Conservation (phyloP, 2,888 invertebrate genomes). For the Boloria selene region DNA sequence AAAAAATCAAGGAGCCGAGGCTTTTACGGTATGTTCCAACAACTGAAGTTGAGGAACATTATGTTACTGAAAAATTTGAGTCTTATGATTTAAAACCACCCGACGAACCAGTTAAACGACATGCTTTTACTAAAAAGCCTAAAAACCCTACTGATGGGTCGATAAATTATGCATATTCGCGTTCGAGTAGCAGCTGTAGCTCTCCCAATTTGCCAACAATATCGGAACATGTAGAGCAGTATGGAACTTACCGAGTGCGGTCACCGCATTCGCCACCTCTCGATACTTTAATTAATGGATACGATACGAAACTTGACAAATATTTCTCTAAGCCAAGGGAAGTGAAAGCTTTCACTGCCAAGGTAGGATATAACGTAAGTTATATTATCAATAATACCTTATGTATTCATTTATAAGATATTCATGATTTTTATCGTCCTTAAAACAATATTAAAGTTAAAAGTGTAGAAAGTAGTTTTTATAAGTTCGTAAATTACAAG, state of each 20-base stretch:
- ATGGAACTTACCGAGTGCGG: conserved; percentile 65
- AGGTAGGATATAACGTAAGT: conserved; percentile 54
- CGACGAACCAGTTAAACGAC: conserved; percentile 64
- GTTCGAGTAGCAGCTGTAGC: conserved; percentile 74
- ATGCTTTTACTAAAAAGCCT: conserved; percentile 70
- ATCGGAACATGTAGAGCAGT: conserved; percentile 71
- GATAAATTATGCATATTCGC: conserved; percentile 71
- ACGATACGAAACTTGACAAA: conserved; percentile 71
- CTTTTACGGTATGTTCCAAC: conserved; percentile 72
- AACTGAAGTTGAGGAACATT: conserved; percentile 70
- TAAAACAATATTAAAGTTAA: too few species aligned
- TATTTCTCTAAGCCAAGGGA: conserved; percentile 72
- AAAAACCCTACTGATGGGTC: conserved; percentile 74
- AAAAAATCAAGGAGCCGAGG: conserved; percentile 70
- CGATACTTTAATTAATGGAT: conserved; percentile 55
- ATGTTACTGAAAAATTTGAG: conserved; percentile 70
- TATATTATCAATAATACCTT: conserved; percentile 1
- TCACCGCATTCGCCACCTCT: conserved; percentile 50
- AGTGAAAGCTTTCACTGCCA: conserved; percentile 60
- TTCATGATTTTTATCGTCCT: too few species aligned
- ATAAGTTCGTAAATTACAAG: too few species aligned
- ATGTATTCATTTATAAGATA: background rate
- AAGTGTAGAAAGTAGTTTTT: too few species aligned
- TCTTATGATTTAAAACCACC: conserved; percentile 69
- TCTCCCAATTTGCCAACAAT: conserved; percentile 76